Conservation (phyloP, 2,113 vertebrate genomes). For the Oncorhynchus masou region DNA sequence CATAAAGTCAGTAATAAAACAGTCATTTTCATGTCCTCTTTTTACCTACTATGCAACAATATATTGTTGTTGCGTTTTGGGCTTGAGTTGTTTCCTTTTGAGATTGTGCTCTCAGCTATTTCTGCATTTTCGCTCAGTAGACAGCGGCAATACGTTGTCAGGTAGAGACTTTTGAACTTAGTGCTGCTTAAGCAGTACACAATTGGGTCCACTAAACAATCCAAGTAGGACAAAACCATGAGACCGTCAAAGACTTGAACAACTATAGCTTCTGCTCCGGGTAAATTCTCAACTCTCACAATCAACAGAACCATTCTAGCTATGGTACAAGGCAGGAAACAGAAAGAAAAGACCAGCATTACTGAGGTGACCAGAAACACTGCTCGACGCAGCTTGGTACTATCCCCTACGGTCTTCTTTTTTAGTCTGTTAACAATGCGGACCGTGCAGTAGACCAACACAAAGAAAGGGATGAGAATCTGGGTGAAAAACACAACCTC, state of each 20-base stretch:
- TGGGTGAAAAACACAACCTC: constrained; percentile 38
- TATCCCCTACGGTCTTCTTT: constrained; percentile 63
- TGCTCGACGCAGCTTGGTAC: constrained; percentile 63
- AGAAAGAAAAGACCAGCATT: constrained; percentile 67
- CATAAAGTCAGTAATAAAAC: not conserved
- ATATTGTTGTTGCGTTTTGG: not conserved
- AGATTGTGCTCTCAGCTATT: constrained; percentile 21
- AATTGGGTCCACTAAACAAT: constrained; percentile 77
- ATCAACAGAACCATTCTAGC: constrained; percentile 70
- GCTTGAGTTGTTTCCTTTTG: not conserved
- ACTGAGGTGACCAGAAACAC: constrained; percentile 67
- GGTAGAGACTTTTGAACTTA: constrained; percentile 71
- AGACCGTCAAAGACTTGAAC: constrained; percentile 66
- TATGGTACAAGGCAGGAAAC: constrained; percentile 74
- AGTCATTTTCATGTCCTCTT: not conserved
- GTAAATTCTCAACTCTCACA: rapidly evolving
- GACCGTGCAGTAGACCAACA: constrained; percentile 72
- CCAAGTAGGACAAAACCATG: constrained; percentile 76
- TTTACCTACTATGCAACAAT: constrained; percentile 25
- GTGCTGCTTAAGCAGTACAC: constrained; percentile 79
- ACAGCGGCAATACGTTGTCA: constrained; percentile 62
- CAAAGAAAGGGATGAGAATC: constrained; percentile 65
- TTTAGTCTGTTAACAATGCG: constrained; percentile 64
- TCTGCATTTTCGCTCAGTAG: constrained; percentile 7
- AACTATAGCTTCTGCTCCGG: constrained; percentile 50